Conservation (phyloP, 2,113 vertebrate genomes). For the Anas platyrhynchos region DNA sequence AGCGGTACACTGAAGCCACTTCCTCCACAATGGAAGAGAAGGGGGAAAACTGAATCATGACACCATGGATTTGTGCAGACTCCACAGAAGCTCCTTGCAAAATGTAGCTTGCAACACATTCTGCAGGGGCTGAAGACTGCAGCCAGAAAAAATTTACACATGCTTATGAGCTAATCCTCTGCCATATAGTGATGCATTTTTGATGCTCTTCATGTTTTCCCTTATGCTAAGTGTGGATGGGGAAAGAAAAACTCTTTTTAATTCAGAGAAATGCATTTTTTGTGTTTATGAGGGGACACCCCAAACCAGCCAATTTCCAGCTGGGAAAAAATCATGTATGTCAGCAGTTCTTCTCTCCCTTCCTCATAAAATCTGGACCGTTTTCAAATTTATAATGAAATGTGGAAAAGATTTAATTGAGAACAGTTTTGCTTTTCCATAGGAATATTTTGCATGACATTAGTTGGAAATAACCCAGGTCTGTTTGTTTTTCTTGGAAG, state of each 20-base stretch:
- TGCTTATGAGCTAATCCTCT: background rate
- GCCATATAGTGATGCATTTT: background rate
- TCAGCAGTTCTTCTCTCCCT: background rate
- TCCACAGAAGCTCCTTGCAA: background rate
- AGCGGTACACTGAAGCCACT: background rate
- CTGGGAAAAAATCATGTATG: background rate
- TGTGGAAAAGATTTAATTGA: background rate
- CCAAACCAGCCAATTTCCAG: background rate
- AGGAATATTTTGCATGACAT: background rate
- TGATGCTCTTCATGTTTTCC: background rate
- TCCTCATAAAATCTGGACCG: background rate
- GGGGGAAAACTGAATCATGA: background rate
- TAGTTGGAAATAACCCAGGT: background rate
- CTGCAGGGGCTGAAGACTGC: background rate
- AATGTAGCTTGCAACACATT: background rate
- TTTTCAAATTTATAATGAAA: conserved; percentile 2
- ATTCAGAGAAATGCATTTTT: background rate
- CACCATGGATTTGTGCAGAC: rapidly evolving
- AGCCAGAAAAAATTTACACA: background rate
- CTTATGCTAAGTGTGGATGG: background rate
- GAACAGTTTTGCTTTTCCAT: background rate
- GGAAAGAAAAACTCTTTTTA: background rate
- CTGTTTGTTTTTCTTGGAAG: conserved; percentile 3
- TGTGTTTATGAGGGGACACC: background rate
- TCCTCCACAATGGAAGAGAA: background rate